phyloP scores from a whole-genome alignment of 2,888 invertebrate species.

The Drosophila kokeensis region DNA sequence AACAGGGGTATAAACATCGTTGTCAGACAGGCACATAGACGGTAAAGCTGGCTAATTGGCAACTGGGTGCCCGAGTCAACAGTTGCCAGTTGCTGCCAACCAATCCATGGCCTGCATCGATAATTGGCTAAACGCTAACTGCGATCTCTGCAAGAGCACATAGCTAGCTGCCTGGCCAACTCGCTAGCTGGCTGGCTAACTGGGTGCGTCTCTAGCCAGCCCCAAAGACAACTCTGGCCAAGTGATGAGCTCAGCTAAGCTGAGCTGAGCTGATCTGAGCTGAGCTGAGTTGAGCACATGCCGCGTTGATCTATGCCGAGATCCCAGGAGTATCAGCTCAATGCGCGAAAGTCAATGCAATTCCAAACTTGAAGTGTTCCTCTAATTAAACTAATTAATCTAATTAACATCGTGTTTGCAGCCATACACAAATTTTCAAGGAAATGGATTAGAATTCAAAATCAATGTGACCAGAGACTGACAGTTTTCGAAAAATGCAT shows the following conservation, averaged over 20 bases:
- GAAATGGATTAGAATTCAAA: neutral
- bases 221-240: slow-evolving; percentile 4
- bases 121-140: slow-evolving; percentile 48
- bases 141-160: slow-evolving; percentile 1
- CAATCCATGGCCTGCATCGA: slow-evolving; percentile 57
- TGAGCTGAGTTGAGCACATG: neutral
- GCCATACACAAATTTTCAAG: neutral
- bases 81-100: slow-evolving; percentile 44
- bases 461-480: neutral
- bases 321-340: neutral
- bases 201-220: slow-evolving; percentile 13
- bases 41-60: slow-evolving; percentile 64
- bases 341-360: neutral
- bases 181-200: neutral
- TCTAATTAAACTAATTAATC: neutral
- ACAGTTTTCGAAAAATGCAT: neutral
- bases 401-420: neutral
- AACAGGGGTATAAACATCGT: neutral
- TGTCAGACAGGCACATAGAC: slow-evolving; percentile 10
- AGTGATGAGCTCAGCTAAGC: slow-evolving; percentile 10
- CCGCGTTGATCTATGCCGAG: slow-evolving; percentile 12
- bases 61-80: slow-evolving; percentile 59
- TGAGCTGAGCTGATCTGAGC: slow-evolving; percentile 5
- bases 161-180: neutral
- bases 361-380: neutral